Evolutionary conservation across 2,888 invertebrate genomes (phyloP).

Genomic region (Crocallis elinguaria): DNA sequence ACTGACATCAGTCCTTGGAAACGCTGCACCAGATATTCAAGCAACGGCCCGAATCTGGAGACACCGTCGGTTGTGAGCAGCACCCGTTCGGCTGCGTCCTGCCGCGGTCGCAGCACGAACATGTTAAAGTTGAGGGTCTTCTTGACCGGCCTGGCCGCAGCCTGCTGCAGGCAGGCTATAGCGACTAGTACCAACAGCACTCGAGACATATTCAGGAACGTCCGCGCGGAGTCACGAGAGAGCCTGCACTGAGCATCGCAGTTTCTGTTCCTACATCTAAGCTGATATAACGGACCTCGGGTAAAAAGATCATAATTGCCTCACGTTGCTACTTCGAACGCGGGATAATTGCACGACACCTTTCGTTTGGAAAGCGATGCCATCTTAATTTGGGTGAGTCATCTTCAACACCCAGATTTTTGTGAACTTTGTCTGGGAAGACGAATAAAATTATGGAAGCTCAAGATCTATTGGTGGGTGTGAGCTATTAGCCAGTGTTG

Average conservation of each 20-base stretch:
- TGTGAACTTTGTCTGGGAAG: constrained; percentile 42
- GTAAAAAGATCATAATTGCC: constrained; percentile 83
- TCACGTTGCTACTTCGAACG: constrained; percentile 59
- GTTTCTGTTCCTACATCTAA: constrained; percentile 75
- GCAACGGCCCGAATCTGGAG: constrained; percentile 87
- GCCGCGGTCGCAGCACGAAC: constrained; percentile 71
- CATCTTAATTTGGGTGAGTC: constrained; percentile 74
- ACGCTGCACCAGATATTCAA: constrained; percentile 88
- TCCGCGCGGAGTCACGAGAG: constrained; percentile 61
- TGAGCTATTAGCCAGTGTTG: constrained; percentile 42
- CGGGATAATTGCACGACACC: constrained; percentile 78
- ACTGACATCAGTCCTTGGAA: constrained; percentile 89
- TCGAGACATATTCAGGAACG: constrained; percentile 54
- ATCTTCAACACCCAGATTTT: constrained; percentile 54
- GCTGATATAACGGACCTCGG: constrained; percentile 76
- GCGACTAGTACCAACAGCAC: constrained; percentile 57
- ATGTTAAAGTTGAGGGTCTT: constrained; percentile 78
- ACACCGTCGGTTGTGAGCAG: constrained; percentile 68
- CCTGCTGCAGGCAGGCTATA: constrained; percentile 57
- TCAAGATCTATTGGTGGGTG: constrained; percentile 46
- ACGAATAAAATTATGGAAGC: constrained; percentile 30
- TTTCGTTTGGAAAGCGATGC: constrained; percentile 82
- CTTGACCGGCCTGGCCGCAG: constrained; percentile 63
- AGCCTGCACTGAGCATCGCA: constrained; percentile 67
- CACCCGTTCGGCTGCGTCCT: constrained; percentile 63